Conservation (phyloP, 2,888 invertebrate genomes). For the Chelonus formosanus region DNA sequence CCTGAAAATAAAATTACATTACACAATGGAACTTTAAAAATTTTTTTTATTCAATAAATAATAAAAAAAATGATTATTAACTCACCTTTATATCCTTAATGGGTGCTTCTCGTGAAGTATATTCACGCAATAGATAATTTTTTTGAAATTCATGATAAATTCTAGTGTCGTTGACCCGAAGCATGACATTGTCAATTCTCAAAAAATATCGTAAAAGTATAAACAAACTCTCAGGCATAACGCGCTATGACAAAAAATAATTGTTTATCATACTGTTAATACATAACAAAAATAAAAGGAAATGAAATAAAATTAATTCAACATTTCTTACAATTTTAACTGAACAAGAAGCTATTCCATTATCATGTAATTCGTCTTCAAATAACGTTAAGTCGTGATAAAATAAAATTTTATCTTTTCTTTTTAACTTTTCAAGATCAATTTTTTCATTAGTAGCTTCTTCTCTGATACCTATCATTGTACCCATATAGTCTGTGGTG, state of each 20-base stretch:
- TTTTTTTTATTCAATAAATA: conserved; percentile 24
- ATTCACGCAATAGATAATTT: conserved; percentile 84
- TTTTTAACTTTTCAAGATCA: conserved; percentile 86
- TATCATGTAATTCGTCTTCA: conserved; percentile 98
- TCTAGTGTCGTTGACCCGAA: conserved; percentile 88
- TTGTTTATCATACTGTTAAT: no score
- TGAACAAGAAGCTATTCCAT: conserved; percentile 89
- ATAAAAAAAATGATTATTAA: conserved; percentile 24
- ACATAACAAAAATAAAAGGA: conserved; percentile 20
- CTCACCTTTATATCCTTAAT: conserved; percentile 74
- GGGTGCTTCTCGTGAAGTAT: conserved; percentile 80
- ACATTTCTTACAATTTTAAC: conserved; percentile 87
- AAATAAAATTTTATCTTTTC: conserved; percentile 90
- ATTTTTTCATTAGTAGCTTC: conserved; percentile 79
- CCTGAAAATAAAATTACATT: conserved; percentile 55
- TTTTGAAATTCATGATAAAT: conserved; percentile 81
- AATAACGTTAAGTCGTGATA: conserved; percentile 93
- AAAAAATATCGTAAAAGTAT: conserved; percentile 90
- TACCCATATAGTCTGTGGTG: conserved; percentile 90
- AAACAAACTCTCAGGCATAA: conserved; percentile 95
- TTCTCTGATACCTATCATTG: conserved; percentile 71
- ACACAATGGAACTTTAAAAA: neutral
- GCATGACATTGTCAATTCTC: conserved; percentile 91
- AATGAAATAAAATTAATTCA: conserved; percentile 1
- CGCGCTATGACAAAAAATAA: conserved; percentile 74